Evolutionary conservation across 2,797 vertebrate species (phyloP).

Genomic region (Pangasius macronema): DNA sequence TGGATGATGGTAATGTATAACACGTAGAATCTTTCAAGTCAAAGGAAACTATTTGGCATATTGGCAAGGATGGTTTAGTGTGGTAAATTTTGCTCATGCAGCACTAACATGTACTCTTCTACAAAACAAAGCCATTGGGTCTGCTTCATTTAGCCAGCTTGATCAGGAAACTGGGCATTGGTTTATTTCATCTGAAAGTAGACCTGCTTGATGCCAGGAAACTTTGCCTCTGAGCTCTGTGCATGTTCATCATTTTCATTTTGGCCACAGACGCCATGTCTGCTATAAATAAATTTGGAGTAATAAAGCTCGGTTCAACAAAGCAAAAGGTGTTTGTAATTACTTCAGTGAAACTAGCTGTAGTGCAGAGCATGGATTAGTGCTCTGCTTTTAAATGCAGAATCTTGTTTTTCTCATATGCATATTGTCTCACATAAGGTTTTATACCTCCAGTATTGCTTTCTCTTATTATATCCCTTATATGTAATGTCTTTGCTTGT

Average conservation of each 20-base stretch:
- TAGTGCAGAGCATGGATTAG: background rate
- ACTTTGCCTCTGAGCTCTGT: constrained; percentile 5
- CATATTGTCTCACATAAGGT: background rate
- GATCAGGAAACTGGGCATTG: background rate
- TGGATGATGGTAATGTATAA: background rate
- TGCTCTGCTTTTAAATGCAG: background rate
- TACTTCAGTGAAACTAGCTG: background rate
- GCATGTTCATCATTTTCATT: constrained; percentile 16
- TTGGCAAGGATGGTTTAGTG: background rate
- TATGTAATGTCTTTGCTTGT: background rate
- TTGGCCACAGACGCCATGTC: constrained; percentile 2
- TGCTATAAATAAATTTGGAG: background rate
- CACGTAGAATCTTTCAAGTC: background rate
- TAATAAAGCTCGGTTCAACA: background rate
- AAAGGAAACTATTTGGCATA: background rate
- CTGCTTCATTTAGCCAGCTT: constrained; percentile 3
- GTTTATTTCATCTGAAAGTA: background rate
- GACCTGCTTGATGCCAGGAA: constrained; percentile 1
- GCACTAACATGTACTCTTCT: background rate
- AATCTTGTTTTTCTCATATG: constrained; percentile 2
- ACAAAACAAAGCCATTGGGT: background rate
- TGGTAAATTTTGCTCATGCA: background rate
- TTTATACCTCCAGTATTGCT: background rate
- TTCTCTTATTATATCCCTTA: background rate
- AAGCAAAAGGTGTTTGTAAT: constrained; percentile 9